A percentile compares a stretch with the other conserved stretches of the same genome.
Evolutionary conservation across 2,113 vertebrate genomes (phyloP).

Genomic region (Cettia cetti): DNA sequence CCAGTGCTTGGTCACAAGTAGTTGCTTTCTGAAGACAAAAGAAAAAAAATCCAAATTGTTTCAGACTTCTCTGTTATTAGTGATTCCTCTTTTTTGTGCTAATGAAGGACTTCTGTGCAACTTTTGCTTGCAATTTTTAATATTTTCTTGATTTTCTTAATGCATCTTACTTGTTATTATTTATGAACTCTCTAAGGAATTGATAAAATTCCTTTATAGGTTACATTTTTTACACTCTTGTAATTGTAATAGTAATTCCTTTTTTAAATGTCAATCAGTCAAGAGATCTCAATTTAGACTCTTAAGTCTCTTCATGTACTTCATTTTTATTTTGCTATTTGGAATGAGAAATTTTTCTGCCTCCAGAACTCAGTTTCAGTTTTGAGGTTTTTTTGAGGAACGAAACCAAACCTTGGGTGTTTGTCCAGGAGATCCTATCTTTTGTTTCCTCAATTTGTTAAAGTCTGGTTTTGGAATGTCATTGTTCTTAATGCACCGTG

Average conservation of each 20-base stretch:
- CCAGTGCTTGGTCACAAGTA: not conserved
- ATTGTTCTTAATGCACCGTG: not conserved
- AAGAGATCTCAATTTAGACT: not conserved
- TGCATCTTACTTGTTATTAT: not conserved
- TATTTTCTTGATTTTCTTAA: not conserved
- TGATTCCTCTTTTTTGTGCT: not conserved
- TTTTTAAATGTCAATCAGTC: not conserved
- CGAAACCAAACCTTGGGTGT: not conserved
- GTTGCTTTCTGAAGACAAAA: not conserved
- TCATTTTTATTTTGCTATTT: not conserved
- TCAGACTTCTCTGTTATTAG: not conserved
- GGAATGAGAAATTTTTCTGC: not conserved
- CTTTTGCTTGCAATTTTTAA: not conserved
- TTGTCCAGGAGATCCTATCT: not conserved
- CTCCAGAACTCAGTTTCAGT: not conserved
- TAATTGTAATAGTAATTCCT: too few relatives aligned
- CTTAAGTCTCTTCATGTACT: not conserved
- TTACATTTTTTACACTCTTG: not conserved
- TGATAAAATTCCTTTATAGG: not conserved
- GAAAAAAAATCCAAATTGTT: not conserved
- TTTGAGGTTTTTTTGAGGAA: not conserved
- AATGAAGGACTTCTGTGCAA: not conserved
- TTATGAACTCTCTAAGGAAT: not conserved
- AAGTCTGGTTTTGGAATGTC: not conserved
- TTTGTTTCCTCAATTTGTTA: not conserved